Evolutionary conservation across 2,797 vertebrate genomes (phyloP), one percentile per base, ranked within the genome.

Genomic region (Neosilurus mollespiculum): DNA sequence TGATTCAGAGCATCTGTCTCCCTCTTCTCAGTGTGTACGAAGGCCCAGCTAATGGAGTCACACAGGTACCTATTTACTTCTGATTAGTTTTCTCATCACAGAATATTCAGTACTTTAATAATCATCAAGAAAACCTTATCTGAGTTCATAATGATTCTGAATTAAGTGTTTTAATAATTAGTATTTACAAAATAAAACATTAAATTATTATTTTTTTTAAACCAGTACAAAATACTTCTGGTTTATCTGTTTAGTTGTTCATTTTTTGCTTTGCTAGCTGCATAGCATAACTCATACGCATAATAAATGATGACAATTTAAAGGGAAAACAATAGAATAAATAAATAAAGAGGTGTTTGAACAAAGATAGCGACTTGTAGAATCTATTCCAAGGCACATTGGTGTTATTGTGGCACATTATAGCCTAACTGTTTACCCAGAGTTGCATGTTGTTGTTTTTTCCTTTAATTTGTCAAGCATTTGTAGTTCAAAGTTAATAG

Each of bases 21-120:
- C 98, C 98, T 88, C 96, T 99, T 6, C 89, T 99, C 81, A 97
- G 97, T 0, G 96, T 99, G 15, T 99, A 99, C 80, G 97, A 99
- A 89, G 94, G 94, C 11, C 95, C 96, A 62, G 88, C 92, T 43
- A 98, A 97, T 0, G 97, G 96, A 83, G 87, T 94, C 0, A 93
- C 95, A 4, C 97, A 98, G 96, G 97, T 98, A 87, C 89, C 87
- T 80, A 10, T 22, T 22, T 22, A 58, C 54, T 54, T 5, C 12
- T 51, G 5, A 4, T 43, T 15, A 10, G 43, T 80, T 64, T 66
- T 11, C 2, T 10, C 5, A n/a, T 56, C 15, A 20, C 7, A 24
- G 70, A 14, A 12, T 8, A 15, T 15, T 73, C 51, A 54, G n/a
- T 54, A 26, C 37, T 49, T 70, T 49, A 70, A 5, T 3, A 54